Evolutionary conservation across 1,140 invertebrate genomes (phyloP).

Genomic region (Drosophila sulfurigaster): DNA sequence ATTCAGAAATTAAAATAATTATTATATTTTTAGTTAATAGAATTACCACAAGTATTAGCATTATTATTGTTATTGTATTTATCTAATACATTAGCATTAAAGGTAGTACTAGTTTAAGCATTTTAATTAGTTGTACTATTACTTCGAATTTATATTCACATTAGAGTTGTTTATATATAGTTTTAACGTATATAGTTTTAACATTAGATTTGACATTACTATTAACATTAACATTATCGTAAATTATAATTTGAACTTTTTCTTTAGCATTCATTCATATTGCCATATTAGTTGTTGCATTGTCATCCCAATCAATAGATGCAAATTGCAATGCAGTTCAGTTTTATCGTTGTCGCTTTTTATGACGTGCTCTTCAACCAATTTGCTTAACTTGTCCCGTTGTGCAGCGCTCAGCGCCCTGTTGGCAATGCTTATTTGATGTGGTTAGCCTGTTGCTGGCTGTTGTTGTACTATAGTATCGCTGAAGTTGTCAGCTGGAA

Average conservation of each 20-base stretch:
- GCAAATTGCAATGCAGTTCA: not conserved
- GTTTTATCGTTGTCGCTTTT: not conserved
- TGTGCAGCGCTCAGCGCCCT: slow-evolving; percentile 10
- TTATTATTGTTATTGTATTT: too few species aligned
- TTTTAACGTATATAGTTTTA: too few species aligned
- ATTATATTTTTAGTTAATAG: not conserved
- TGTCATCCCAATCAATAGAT: too few species aligned
- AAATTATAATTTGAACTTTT: not conserved
- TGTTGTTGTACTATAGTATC: not conserved
- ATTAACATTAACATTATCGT: not conserved
- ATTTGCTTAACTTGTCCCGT: slow-evolving; percentile 11
- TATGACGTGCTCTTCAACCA: not conserved
- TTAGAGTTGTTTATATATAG: too few species aligned
- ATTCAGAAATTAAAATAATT: not conserved
- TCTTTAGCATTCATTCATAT: not conserved
- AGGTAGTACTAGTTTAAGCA: not conserved
- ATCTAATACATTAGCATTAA: slow-evolving; percentile 1
- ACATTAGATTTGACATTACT: too few species aligned
- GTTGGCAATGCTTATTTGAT: slow-evolving; percentile 52
- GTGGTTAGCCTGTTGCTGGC: slow-evolving; percentile 53
- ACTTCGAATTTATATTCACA: too few species aligned
- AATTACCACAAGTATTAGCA: too few species aligned
- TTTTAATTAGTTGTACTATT: not conserved
- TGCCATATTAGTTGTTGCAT: not conserved
- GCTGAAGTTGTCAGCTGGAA: slow-evolving; percentile 10